Base-by-base conservation (phyloP, 2,113 vertebrate species). In the Lamprologus speciosus region DNA sequence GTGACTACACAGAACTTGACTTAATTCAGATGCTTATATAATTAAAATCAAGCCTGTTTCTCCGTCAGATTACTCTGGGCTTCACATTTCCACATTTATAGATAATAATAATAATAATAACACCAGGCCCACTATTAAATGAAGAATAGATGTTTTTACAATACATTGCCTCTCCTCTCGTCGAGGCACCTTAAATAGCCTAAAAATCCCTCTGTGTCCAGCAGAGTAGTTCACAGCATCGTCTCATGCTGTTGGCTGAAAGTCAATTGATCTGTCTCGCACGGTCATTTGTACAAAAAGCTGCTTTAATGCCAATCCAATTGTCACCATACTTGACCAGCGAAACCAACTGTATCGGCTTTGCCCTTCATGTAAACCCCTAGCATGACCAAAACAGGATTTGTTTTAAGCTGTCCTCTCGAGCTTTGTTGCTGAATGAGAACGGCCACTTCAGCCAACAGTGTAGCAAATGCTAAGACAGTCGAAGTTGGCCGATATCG, bases 1-100 rank as follows among this genome's bases (percentile, higher is more conserved):
- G 26, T 13, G 1, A 40, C 13, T 13, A 60, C n/a, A 79, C 51
- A 85, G 83, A 33, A 80, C 12, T 83, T 82, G 5, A 37, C 60
- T 65, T 65, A 81, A 68, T 42, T 83, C 57, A 81, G 68, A 40
- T n/a, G 70, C 81, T 83, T 84, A 84, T 89, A 85, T 89, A 93
- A 95, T 95, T 93, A 89, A 89, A 90, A 85, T 92, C 88, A 92
- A 47, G 35, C 42, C 63, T 85, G 16, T 75, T 45, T 83, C 28
- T 82, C 28, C 80, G 47, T 80, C 40, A 33, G 57, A 82, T 84
- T 40, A 81, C 84, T 82, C 37, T 16, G 3, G 85, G 31, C 55
- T 40, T 89, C 82, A 68, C 33, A 85, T 89, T 87, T 85, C 54
- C 63, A 87, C 42, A 53, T 90, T 88, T 84, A 53, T 83, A 19